These are phyloP conservation scores for Apoda limacodes DNA, from an alignment of 2,888 invertebrate species.

Conservation along the genomic window DNA sequence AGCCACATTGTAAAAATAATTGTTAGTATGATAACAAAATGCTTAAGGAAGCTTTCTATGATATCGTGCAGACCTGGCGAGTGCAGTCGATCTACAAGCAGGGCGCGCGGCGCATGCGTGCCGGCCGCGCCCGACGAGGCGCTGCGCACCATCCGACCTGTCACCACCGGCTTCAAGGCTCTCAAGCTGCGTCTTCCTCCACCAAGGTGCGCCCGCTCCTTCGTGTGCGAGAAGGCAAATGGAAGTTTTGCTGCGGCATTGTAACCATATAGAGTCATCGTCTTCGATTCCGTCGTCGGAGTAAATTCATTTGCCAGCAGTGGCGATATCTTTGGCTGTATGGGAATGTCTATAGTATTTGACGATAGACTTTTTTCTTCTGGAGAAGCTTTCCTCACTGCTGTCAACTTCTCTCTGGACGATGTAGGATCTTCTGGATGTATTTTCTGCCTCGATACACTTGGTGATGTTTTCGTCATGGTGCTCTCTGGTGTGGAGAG, in stretches of 20 bases:
- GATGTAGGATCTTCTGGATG: constrained; percentile 54
- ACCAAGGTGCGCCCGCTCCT: constrained; percentile 26
- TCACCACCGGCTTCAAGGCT: constrained; percentile 31
- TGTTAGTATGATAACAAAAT: too few species aligned
- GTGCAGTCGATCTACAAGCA: constrained; percentile 47
- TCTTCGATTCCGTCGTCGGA: constrained; percentile 47
- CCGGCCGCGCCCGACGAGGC: constrained; percentile 59
- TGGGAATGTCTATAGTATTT: constrained; percentile 33
- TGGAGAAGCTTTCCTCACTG: constrained; percentile 42
- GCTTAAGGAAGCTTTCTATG: constrained; percentile 19
- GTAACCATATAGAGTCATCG: constrained; percentile 65
- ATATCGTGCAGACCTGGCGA: constrained; percentile 43
- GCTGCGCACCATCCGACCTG: constrained; percentile 68
- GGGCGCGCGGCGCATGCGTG: constrained; percentile 48
- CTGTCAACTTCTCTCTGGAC: constrained; percentile 40
- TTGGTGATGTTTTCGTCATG: constrained; percentile 25
- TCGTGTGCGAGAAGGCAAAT: constrained; percentile 58
- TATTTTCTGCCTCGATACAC: constrained; percentile 46
- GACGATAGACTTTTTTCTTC: constrained; percentile 54
- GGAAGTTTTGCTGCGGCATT: constrained; percentile 62
- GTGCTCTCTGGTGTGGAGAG: constrained; percentile 43
- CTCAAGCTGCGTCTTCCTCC: constrained; percentile 39
- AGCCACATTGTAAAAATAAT: too few species aligned
- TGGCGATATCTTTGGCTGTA: constrained; percentile 62
- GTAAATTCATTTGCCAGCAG: constrained; percentile 45